Evolutionary conservation across 1,140 invertebrate species (phyloP).

Genomic region (Goniozus legneri): DNA sequence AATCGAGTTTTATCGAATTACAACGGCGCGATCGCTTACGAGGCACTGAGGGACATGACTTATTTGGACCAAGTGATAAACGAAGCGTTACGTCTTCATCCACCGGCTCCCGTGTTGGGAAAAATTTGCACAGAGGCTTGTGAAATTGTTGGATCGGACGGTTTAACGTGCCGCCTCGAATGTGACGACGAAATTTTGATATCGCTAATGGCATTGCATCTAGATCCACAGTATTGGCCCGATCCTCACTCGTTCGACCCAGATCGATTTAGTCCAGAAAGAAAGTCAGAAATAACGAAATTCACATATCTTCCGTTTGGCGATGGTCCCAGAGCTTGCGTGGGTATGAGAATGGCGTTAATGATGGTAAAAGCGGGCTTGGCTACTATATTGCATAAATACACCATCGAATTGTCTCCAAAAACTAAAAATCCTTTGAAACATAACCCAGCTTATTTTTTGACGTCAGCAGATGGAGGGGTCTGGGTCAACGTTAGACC

Average conservation of each 20-base stretch:
- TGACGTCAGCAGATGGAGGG: neutral
- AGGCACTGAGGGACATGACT: slow-evolving; percentile 59
- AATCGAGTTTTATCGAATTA: slow-evolving; percentile 50
- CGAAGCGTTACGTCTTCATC: slow-evolving; percentile 33
- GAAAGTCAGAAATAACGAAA: slow-evolving; percentile 26
- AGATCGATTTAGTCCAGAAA: slow-evolving; percentile 57
- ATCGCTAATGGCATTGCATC: slow-evolving; percentile 36
- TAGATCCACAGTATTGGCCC: slow-evolving; percentile 55
- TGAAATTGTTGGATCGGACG: slow-evolving; percentile 24
- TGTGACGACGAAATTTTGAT: slow-evolving; percentile 37
- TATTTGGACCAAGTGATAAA: slow-evolving; percentile 63
- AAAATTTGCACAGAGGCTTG: slow-evolving; percentile 25
- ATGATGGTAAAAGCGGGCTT: slow-evolving; percentile 20
- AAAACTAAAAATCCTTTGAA: neutral
- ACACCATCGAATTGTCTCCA: neutral
- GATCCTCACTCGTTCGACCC: slow-evolving; percentile 64
- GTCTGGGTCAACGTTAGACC: neutral
- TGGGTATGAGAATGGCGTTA: slow-evolving; percentile 43
- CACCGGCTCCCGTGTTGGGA: slow-evolving; percentile 12
- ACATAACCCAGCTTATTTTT: neutral
- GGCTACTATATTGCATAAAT: neutral
- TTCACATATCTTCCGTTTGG: slow-evolving; percentile 59
- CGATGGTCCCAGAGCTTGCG: slow-evolving; percentile 60
- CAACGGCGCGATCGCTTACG: slow-evolving; percentile 57
- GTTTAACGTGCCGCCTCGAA: slow-evolving; percentile 16